Conservation (phyloP, 64 coral and sea anemone genomes). For the Dendrophyllia cribrosa region DNA sequence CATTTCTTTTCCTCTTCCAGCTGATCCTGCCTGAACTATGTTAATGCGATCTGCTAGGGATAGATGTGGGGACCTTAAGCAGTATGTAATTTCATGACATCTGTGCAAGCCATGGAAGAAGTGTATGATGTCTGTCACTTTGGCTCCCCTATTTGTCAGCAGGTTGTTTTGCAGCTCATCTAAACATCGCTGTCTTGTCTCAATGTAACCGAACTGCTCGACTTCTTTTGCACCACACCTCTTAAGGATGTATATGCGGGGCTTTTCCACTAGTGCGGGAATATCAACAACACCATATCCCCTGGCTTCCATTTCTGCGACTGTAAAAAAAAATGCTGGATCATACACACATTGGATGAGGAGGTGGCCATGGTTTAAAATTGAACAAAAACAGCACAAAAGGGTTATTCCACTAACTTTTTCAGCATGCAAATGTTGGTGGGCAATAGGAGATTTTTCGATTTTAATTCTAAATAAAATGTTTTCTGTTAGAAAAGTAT, state of each 20-base stretch:
- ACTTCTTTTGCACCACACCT: slow-evolving; percentile 38
- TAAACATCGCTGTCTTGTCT: slow-evolving; percentile 32
- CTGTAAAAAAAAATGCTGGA: slow-evolving; percentile 62
- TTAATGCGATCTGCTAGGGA: slow-evolving; percentile 25
- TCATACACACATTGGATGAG: slow-evolving; percentile 52
- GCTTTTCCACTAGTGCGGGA: neutral
- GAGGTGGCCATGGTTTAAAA: too few relatives aligned
- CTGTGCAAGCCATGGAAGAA: slow-evolving; percentile 26
- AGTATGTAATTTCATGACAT: slow-evolving; percentile 53
- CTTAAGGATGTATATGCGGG: neutral
- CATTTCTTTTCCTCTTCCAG: slow-evolving; percentile 45
- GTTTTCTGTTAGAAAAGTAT: too few relatives aligned
- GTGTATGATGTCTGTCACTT: slow-evolving; percentile 19
- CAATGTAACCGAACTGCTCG: slow-evolving; percentile 35
- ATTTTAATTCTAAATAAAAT: too few relatives aligned
- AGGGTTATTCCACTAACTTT: too few relatives aligned
- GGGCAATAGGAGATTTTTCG: too few relatives aligned
- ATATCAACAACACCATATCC: slow-evolving; percentile 60
- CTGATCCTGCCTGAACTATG: slow-evolving; percentile 44
- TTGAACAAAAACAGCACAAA: too few relatives aligned
- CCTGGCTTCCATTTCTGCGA: slow-evolving; percentile 23
- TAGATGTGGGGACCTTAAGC: slow-evolving; percentile 37
- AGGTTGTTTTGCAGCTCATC: neutral
- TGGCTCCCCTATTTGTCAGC: neutral
- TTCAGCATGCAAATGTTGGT: too few relatives aligned